Conservation (phyloP, 1,140 invertebrate species). For the Listronotus bonariensis region DNA sequence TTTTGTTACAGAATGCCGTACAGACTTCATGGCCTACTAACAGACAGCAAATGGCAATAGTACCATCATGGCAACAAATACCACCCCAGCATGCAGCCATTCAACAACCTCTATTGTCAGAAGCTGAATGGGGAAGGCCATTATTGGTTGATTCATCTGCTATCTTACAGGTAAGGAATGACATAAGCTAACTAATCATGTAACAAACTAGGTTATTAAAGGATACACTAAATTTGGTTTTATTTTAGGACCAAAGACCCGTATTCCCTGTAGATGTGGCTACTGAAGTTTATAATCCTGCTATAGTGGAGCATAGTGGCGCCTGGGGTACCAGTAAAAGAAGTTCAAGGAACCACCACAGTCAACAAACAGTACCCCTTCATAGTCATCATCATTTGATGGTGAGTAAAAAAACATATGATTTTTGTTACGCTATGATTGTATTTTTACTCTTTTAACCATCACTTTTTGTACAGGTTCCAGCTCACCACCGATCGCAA, state of each 20-base stretch:
- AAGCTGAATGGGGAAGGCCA: slow-evolving; percentile 77
- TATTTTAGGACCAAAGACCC: slow-evolving; percentile 62
- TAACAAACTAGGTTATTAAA: too few relatives aligned
- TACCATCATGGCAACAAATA: slow-evolving; percentile 86
- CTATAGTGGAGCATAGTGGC: slow-evolving; percentile 63
- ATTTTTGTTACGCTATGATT: too few relatives aligned
- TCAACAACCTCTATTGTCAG: slow-evolving; percentile 71
- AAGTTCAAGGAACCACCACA: slow-evolving; percentile 61
- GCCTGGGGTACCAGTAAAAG: slow-evolving; percentile 58
- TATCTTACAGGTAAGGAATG: slow-evolving; percentile 46
- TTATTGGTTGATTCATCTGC: slow-evolving; percentile 79
- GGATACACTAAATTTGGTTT: too few relatives aligned
- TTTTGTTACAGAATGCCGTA: slow-evolving; percentile 68
- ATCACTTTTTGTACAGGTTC: slow-evolving; percentile 52
- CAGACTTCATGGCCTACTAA: slow-evolving; percentile 79
- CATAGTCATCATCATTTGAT: slow-evolving; percentile 58
- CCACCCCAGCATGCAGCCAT: slow-evolving; percentile 74
- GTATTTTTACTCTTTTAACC: neutral
- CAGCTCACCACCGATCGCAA: slow-evolving; percentile 57
- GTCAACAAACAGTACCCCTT: slow-evolving; percentile 44
- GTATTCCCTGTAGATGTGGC: slow-evolving; percentile 68
- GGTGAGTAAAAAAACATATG: slow-evolving; percentile 36
- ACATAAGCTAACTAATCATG: too few relatives aligned
- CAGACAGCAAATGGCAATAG: slow-evolving; percentile 81
- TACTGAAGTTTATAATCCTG: slow-evolving; percentile 58